A percentile compares a stretch with the other conserved stretches of the same genome.
Evolutionary conservation across 2,888 invertebrate species (phyloP).

Genomic region (Drosophila tanythrix): DNA sequence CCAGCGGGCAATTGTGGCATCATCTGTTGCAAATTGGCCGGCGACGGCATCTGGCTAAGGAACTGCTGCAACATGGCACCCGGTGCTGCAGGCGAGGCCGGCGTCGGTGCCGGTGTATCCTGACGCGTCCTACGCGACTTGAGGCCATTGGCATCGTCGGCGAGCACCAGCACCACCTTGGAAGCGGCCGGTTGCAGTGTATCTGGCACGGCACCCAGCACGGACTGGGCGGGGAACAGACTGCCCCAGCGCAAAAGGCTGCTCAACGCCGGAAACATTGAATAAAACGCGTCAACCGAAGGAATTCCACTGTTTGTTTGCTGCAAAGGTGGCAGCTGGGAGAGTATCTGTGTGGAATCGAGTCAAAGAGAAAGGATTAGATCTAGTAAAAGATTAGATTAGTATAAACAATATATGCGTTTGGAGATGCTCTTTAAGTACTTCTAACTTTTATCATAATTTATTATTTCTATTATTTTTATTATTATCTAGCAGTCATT

Average conservation of each 20-base stretch:
- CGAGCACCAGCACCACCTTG: conserved; percentile 78
- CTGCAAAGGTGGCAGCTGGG: conserved; percentile 52
- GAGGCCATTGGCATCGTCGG: conserved; percentile 69
- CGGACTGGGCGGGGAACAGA: conserved; percentile 55
- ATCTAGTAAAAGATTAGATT: background rate
- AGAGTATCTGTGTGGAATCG: conserved; percentile 50
- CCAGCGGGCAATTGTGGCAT: conserved; percentile 9
- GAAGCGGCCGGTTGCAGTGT: conserved; percentile 56
- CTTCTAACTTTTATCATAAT: background rate
- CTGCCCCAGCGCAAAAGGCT: conserved; percentile 67
- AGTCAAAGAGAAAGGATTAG: background rate
- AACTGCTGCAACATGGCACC: conserved; percentile 30
- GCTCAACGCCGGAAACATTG: conserved; percentile 70
- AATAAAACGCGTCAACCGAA: conserved; percentile 43
- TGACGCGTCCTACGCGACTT: conserved; percentile 60
- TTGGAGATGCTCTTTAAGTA: background rate
- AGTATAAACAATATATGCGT: too few species aligned
- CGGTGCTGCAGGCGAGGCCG: background rate
- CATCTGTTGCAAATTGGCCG: conserved; percentile 30
- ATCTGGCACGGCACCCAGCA: conserved; percentile 61
- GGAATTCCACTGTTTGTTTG: conserved; percentile 43
- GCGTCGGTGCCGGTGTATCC: conserved; percentile 21
- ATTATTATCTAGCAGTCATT: background rate
- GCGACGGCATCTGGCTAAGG: conserved; percentile 37
- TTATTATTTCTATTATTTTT: background rate